Evolutionary conservation across 2,888 invertebrate species (phyloP).

Genomic region (Nomada fucata): DNA sequence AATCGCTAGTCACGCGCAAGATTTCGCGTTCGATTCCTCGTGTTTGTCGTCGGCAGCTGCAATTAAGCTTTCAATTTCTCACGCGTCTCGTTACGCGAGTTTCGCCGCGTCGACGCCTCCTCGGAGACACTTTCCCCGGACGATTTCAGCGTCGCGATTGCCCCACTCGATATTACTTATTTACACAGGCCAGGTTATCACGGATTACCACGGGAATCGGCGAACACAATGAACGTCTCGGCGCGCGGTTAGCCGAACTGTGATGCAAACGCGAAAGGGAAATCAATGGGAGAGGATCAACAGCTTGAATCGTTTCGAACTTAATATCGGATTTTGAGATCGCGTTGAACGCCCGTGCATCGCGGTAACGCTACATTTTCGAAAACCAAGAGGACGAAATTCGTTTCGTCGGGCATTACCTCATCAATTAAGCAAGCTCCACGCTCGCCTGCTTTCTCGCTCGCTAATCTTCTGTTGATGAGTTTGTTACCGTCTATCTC

Average conservation of each 20-base stretch:
- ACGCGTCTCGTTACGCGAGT: neutral
- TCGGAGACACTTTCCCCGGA: neutral
- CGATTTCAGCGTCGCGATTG: too few species aligned
- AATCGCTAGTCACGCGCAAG: conserved; percentile 47
- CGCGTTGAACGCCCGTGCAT: neutral
- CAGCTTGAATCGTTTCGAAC: neutral
- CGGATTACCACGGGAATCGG: too few species aligned
- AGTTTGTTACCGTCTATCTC: too few species aligned
- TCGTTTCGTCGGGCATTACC: neutral
- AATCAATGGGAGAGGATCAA: conserved; percentile 10
- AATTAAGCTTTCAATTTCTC: neutral
- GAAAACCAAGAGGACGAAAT: neutral
- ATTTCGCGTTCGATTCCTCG: conserved; percentile 10
- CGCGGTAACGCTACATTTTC: neutral
- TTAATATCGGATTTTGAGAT: neutral
- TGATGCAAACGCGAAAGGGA: conserved; percentile 21
- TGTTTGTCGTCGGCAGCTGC: conserved; percentile 5
- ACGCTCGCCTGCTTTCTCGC: neutral
- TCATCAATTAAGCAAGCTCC: neutral
- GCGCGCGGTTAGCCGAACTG: conserved; percentile 11
- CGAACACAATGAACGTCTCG: neutral
- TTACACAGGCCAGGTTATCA: too few species aligned
- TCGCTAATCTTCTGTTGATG: neutral
- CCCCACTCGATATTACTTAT: too few species aligned
- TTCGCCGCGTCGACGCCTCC: neutral